These are phyloP conservation scores for Coregonus clupeaformis DNA, from an alignment of 2,113 vertebrate genomes.

Conservation along the genomic window DNA sequence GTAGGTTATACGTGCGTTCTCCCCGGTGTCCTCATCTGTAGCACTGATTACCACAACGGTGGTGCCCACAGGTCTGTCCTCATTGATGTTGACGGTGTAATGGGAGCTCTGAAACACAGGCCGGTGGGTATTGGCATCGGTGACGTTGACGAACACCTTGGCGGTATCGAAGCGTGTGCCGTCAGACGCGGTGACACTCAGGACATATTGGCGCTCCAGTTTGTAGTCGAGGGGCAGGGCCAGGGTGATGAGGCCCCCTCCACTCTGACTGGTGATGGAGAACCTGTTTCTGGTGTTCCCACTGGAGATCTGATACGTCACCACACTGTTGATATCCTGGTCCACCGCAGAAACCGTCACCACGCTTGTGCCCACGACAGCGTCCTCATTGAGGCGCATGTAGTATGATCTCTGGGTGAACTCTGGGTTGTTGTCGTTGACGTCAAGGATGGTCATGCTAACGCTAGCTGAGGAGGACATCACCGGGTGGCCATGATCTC, in stretches of 20 bases:
- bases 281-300: slow-evolving; percentile 96
- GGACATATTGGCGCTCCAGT: slow-evolving; percentile 89
- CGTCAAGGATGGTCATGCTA: slow-evolving; percentile 89
- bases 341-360: slow-evolving; percentile 90
- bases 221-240: slow-evolving; percentile 95
- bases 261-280: slow-evolving; percentile 94
- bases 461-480: slow-evolving; percentile 90
- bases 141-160: slow-evolving; percentile 89
- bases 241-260: slow-evolving; percentile 88
- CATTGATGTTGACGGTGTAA: slow-evolving; percentile 90
- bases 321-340: slow-evolving; percentile 89
- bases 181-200: slow-evolving; percentile 86
- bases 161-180: slow-evolving; percentile 87
- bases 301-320: slow-evolving; percentile 94
- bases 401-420: slow-evolving; percentile 87
- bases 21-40: slow-evolving; percentile 91
- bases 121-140: slow-evolving; percentile 93
- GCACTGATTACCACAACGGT: slow-evolving; percentile 93
- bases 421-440: slow-evolving; percentile 95
- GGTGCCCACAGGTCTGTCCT: slow-evolving; percentile 85
- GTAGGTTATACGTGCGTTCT: slow-evolving; percentile 95
- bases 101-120: slow-evolving; percentile 98
- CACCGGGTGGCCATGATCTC: slow-evolving; percentile 83
- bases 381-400: slow-evolving; percentile 90
- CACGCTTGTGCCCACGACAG: slow-evolving; percentile 88